Base-by-base conservation (phyloP, 2,888 invertebrate genomes). In the Cryptus armator region DNA sequence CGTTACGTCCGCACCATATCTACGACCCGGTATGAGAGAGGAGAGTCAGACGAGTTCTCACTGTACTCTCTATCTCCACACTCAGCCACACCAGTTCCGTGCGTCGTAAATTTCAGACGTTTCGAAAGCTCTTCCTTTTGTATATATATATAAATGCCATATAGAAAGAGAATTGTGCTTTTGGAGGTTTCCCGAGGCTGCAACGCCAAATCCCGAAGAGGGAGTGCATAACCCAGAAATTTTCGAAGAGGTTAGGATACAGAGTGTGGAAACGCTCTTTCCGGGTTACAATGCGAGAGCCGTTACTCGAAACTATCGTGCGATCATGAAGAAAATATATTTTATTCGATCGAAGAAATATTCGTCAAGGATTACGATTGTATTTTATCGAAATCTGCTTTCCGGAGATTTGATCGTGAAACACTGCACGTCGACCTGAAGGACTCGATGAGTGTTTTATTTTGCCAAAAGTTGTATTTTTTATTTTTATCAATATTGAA, bases 1-100 rank as follows among this genome's bases (percentile, higher is more conserved):
- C 91, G 89, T 83, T 83, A 85, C 82, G 87, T 79, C 80, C 79
- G 71, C 77, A 64, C 66, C 84, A 81, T 84, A 86, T 83, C 85
- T 80, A 77, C 81, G 72, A 83, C 62, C 67, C 19, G 67, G 19
- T 19, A 24, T 0, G 44, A 46, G 46, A 46, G 59, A 48, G 32
- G 48, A 74, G 59, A 79, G 62, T 37, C 12, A 19, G 68, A 51
- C 37, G 37, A 76, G 59, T 71, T 82, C 64, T 59, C 56, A 62
- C 37, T 53, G 68, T 62, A 56, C 81, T 62, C 71, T 68, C 66
- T 72, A 83, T 75, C 64, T 66, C 51, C 46, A 14, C 46, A 19
- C 62, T 62, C 74, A 62, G 68, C 74, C 74, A 14, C 24, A 48
- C 74, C 66, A 70, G 74, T 78, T 74, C 46, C 77, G 78, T 62